Evolutionary conservation across 1,140 invertebrate genomes (phyloP).

Genomic region (Scaptomyza hsui): DNA sequence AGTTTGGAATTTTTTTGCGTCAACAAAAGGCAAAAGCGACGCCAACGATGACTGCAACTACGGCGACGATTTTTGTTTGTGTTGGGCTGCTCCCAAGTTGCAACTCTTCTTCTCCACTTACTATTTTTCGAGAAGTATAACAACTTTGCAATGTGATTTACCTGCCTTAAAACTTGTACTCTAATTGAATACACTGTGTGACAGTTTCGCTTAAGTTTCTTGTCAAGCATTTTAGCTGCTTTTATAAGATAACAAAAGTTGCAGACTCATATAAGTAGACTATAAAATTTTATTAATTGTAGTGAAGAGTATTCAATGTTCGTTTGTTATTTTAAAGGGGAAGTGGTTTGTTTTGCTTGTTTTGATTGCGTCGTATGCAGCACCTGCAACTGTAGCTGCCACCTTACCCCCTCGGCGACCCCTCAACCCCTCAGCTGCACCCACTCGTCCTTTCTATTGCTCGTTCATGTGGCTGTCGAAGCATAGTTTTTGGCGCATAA

Average conservation of each 20-base stretch:
- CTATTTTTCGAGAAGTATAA: slow-evolving; percentile 1
- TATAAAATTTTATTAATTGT: background rate
- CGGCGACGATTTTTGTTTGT: slow-evolving; percentile 57
- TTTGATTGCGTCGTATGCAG: slow-evolving; percentile 75
- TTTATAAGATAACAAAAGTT: too few relatives aligned
- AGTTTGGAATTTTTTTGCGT: slow-evolving; percentile 73
- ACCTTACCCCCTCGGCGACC: background rate
- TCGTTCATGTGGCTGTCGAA: slow-evolving; percentile 81
- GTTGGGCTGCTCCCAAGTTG: slow-evolving; percentile 70
- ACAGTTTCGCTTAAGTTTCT: background rate
- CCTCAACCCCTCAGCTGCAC: background rate
- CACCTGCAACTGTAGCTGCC: slow-evolving; percentile 57
- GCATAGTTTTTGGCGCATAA: slow-evolving; percentile 83
- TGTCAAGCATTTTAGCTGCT: background rate
- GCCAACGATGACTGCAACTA: slow-evolving; percentile 31
- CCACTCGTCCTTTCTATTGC: slow-evolving; percentile 15
- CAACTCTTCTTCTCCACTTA: slow-evolving; percentile 25
- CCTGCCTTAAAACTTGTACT: slow-evolving; percentile 9
- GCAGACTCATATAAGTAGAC: too few relatives aligned
- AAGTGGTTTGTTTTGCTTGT: slow-evolving; percentile 45
- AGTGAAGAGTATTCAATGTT: slow-evolving; percentile 39
- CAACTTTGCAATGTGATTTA: slow-evolving; percentile 23
- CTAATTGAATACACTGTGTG: slow-evolving; percentile 13
- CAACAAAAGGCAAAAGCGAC: slow-evolving; percentile 77
- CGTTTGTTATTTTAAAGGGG: slow-evolving; percentile 13